These are phyloP conservation scores for Euschistus heros DNA, from an alignment of 1,140 invertebrate species.

Conservation along the genomic window DNA sequence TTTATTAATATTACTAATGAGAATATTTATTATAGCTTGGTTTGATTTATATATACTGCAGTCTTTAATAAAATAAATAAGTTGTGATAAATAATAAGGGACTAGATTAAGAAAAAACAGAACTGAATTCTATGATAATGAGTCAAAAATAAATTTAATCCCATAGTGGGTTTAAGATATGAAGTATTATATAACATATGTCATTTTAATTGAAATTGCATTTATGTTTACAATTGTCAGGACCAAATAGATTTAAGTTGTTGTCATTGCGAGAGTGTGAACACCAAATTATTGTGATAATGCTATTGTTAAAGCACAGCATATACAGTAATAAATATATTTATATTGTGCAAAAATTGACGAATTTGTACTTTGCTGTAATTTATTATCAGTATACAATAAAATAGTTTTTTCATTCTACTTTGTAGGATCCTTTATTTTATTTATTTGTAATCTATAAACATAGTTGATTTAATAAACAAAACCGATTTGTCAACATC, in stretches of 20 bases:
- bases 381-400: slow-evolving; percentile 13
- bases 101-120: slow-evolving; percentile 7
- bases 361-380: background rate
- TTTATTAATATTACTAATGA: background rate
- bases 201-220: background rate
- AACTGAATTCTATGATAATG: slow-evolving; percentile 5
- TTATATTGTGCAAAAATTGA: slow-evolving; percentile 4
- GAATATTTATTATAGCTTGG: slow-evolving; percentile 2
- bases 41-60: background rate
- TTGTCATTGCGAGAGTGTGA: background rate
- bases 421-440: no score
- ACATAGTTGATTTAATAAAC: no score
- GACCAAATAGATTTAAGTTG: background rate
- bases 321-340: background rate
- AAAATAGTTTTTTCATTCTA: slow-evolving; percentile 9
- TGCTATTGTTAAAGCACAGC: background rate
- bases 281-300: slow-evolving; percentile 15
- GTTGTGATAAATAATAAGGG: background rate
- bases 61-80: background rate
- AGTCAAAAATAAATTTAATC: background rate
- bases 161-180: background rate
- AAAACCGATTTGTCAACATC: no score
- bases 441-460: no score
- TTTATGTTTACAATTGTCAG: background rate
- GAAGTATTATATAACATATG: background rate